Conservation (phyloP, 2,113 vertebrate genomes). For the Lathamus discolor region DNA sequence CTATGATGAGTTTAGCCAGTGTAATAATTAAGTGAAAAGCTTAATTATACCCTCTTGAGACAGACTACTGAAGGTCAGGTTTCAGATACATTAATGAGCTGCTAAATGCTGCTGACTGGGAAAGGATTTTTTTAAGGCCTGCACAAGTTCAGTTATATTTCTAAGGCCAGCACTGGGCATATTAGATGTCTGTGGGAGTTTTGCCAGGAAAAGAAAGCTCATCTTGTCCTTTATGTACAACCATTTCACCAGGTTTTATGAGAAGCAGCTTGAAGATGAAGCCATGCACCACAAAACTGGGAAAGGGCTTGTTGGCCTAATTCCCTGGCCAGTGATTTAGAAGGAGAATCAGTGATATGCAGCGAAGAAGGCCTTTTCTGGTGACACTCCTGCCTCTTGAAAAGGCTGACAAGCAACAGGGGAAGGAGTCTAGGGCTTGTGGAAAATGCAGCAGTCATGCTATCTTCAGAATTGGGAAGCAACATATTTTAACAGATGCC, state of each 20-base stretch:
- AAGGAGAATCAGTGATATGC: not conserved
- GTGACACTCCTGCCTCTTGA: not conserved
- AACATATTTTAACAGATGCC: not conserved
- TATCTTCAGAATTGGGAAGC: not conserved
- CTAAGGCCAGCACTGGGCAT: not conserved
- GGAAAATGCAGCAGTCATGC: not conserved
- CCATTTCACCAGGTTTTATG: not conserved
- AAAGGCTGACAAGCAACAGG: not conserved
- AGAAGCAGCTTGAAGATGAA: not conserved
- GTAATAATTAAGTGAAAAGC: not conserved
- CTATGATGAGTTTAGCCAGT: not conserved
- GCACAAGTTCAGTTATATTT: not conserved
- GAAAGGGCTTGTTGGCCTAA: not conserved
- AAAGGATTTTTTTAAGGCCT: not conserved
- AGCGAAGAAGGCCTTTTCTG: accelerated
- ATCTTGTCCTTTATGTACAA: not conserved
- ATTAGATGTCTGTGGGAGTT: not conserved
- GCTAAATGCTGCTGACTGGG: slow-evolving; percentile 21
- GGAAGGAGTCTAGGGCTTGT: not conserved
- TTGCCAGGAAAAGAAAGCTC: not conserved
- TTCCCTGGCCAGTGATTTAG: not conserved
- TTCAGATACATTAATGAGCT: slow-evolving; percentile 36
- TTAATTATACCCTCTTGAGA: not conserved
- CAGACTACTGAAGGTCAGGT: slow-evolving; percentile 3
- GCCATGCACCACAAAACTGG: not conserved